Evolutionary conservation across 2,113 vertebrate species (phyloP), one percentile per base, ranked within the genome.

Genomic region (Oreocharis arfaki): DNA sequence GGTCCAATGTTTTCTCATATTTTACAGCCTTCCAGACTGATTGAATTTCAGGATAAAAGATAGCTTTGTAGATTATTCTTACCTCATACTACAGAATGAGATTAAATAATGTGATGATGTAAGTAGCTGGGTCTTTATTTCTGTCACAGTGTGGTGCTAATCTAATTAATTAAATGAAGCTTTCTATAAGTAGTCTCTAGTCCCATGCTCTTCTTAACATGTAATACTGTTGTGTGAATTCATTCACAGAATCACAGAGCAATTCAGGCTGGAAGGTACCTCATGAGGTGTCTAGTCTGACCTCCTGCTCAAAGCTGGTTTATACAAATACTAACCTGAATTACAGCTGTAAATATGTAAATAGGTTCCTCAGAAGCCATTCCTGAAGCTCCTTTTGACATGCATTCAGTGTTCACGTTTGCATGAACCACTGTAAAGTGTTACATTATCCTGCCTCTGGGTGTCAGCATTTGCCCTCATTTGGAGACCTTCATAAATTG

Each of bases 381-480:
- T 78, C 13, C 55, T 57, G 35, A 83, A 77, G 37, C 19, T 75
- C 10, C 28, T 78, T 68, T 49, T 33, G 27, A 49, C 4, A 0
- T 8, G 16, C 6, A 17, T 44, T 74, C 41, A 16, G 11, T 7
- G 30, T 14, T 70, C 20, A 6, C 1, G 4, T 6, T 68, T 35
- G n/a, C n/a, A 59, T 22, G 33, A 79, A 42, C n/a, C 18, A 44
- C 37, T 44, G 15, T 22, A 26, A 68, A 55, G 8, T 23, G 49
- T 60, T 85, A 42, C 60, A 60, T 23, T 12, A 22, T 86, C 30
- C 33, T 59, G 69, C 96, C 96, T 87, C 87, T 95, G 90, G 96
- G 56, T 94, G 97, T 95, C 97, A 97, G 89, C 82, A 50, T 94
- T 87, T 90, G 35, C 61, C 39, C 24, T 87, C 39, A 18, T 78